Evolutionary conservation across 2,113 vertebrate species (phyloP), one percentile per base, ranked within the genome.

Genomic region (Hippocampus zosterae): DNA sequence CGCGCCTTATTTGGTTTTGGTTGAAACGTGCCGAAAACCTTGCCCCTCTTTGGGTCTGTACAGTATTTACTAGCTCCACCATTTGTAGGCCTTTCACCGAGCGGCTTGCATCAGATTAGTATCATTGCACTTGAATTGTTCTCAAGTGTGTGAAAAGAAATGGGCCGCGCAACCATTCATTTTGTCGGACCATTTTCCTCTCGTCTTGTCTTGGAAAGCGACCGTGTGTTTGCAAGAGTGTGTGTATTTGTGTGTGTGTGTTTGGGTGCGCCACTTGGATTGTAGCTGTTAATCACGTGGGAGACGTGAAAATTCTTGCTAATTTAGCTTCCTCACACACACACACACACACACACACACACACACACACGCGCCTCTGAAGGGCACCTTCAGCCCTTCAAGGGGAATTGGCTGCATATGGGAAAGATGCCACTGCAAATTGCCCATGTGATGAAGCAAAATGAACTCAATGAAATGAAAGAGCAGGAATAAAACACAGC

Each of bases 201-300:
- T 52, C 65, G 21, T 19, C 10, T 61, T 8, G 25, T 66, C 53
- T 79, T 48, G 18, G 50, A 70, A 75, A 50, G 69, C 67, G 69
- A 65, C 64, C 19, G 40, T 37, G 15, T 37, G 37, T 37, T 16
- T 33, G 18, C 7, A 4, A 23, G 41, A n/a, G 33, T 2, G 0
- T 0, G 13, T 41, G 21, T 50, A 64, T 25, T 70, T 48, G 29
- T 33, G 29, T 33, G 29, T 37, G 33, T 37, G 33, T 37, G 33
- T 37, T 37, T 37, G 33, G 33, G 33, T 37, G 33, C 33, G 33
- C 33, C 5, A 5, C 76, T 80, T 75, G 66, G 76, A 86, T 85
- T 76, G 83, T 84, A 79, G 79, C 87, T 86, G 88, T 86, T 91
- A 91, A 91, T 87, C 87, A 82, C 82, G 85, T 82, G 85, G 80